Base-by-base conservation (phyloP, 2,888 invertebrate genomes). In the Palloptera scutellata region DNA sequence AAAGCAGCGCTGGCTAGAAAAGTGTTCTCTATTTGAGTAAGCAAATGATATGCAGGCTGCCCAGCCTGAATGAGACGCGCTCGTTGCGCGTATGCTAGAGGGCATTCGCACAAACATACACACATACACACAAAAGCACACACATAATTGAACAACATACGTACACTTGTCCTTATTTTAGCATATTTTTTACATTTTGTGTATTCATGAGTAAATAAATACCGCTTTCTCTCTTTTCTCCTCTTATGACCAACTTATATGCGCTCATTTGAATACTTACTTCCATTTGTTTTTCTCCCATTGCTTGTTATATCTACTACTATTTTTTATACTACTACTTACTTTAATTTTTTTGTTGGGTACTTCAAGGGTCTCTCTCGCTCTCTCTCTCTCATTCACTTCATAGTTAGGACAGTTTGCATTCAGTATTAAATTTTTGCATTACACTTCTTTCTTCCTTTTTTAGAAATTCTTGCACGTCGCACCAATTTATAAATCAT, bases 401-500 rank as follows among this genome's bases (percentile, higher is more conserved):
- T 30, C 30, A 30, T 30, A 30, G 30, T 30, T 30, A 30, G 30
- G 30, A 11, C 5, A 48, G 5, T 48, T 48, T 48, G 30, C 15
- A n/a, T 13, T 15, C 48, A n/a, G 52, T 43, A 67, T 40, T 53
- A 13, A 41, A 60, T 53, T 61, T 15, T 40, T 30, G 10, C 41
- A 20, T 45, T 48, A 42, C 11, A 51, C 71, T 73, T 52, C 76
- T 15, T 15, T 13, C 48, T n/a, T 74, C 74, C 78, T 17, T 45
- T 30, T 74, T 73, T 81, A 76, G 76, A 74, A 81, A 81, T 81
- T 80, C 78, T 76, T 81, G 76, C 81, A 81, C 81, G 81, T 81
- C 76, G 76, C 74, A 77, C 78, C 79, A 81, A 81, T 81, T 81
- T 81, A 81, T 81, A 81, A 80, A 81, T 81, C 79, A 81, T 79